A percentile compares a stretch with the other conserved stretches of the same genome.
Evolutionary conservation across 2,797 vertebrate genomes (phyloP).

Genomic region (Sphaeramia orbicularis): DNA sequence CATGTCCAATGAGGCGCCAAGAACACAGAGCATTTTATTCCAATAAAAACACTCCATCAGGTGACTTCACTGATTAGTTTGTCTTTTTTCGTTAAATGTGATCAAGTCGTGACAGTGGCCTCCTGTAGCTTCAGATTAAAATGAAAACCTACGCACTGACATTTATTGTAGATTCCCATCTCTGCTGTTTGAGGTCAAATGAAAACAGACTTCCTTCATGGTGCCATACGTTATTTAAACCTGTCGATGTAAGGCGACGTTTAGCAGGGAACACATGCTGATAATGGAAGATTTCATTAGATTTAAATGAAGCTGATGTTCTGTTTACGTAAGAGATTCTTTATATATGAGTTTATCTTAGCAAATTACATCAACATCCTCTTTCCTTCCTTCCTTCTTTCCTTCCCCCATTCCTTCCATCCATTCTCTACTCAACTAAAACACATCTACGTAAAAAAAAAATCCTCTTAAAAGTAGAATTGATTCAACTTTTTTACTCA

Average conservation of each 20-base stretch:
- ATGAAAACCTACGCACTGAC: conserved; percentile 42
- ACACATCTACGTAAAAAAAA: too few species aligned
- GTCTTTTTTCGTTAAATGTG: conserved; percentile 46
- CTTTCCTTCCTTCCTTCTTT: not conserved
- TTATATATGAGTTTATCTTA: conserved; percentile 28
- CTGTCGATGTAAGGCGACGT: conserved; percentile 34
- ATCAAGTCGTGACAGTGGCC: conserved; percentile 43
- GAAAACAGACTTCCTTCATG: conserved; percentile 38
- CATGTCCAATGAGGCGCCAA: conserved; percentile 3
- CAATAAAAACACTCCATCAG: conserved; percentile 63
- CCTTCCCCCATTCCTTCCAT: too few species aligned
- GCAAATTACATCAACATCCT: not conserved
- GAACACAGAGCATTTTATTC: conserved; percentile 38
- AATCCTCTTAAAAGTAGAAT: too few species aligned
- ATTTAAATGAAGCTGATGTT: conserved; percentile 33
- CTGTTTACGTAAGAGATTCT: conserved; percentile 52
- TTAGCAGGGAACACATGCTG: conserved; percentile 2
- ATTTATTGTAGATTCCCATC: conserved; percentile 38
- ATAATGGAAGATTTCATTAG: conserved; percentile 41
- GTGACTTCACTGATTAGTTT: conserved; percentile 67
- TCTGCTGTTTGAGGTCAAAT: conserved; percentile 40
- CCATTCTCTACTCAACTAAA: too few species aligned
- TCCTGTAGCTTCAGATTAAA: conserved; percentile 57
- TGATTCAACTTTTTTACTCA: too few species aligned
- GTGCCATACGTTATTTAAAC: conserved; percentile 39